Evolutionary conservation across 2,797 vertebrate genomes (phyloP), one percentile per base, ranked within the genome.

Genomic region (Acropternis orthonyx): DNA sequence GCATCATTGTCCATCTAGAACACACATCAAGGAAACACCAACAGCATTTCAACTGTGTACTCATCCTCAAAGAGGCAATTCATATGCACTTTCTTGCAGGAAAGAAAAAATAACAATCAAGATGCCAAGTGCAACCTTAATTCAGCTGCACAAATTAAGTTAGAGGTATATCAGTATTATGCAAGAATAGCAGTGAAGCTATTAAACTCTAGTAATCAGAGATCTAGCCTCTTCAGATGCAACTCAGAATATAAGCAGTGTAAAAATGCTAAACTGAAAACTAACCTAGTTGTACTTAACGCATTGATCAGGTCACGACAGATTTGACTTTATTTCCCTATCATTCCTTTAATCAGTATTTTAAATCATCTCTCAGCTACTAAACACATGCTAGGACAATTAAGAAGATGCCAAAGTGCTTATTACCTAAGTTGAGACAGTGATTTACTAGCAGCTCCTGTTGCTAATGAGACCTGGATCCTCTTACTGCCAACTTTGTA

Each of bases 401-500:
- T 67, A 48, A 56, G 10, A 75, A 43, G 32, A 65, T 63, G 10
- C 12, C 16, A 23, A 62, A 66, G 30, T 34, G 32, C 18, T 79
- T 69, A 85, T 86, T 98, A 99, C 99, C 99, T 98, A 94, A 99
- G 98, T 37, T 98, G 96, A 83, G 98, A 96, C 5, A 99, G 98
- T 34, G 98, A 98, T 96, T 99, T 99, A 97, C 90, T 99, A 95
- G 97, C 97, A 82, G 98, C 96, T 85, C 99, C 98, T 0, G 99
- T 99, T 96, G 99, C 96, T 80, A 99, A 97, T 32, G 99, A 99
- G 85, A 99, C 99, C 67, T 99, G 99, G 81, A 99, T 99, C 96
- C 99, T 99, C 94, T 99, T 99, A 96, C 98, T 98, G 92, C 99
- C 99, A 9, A 99, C 98, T 98, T 99, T 99, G 85, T 98, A 98